Evolutionary conservation across 2,888 invertebrate species (phyloP), one percentile per base, ranked within the genome.

Genomic region (Eumacrocentrus americanus): DNA sequence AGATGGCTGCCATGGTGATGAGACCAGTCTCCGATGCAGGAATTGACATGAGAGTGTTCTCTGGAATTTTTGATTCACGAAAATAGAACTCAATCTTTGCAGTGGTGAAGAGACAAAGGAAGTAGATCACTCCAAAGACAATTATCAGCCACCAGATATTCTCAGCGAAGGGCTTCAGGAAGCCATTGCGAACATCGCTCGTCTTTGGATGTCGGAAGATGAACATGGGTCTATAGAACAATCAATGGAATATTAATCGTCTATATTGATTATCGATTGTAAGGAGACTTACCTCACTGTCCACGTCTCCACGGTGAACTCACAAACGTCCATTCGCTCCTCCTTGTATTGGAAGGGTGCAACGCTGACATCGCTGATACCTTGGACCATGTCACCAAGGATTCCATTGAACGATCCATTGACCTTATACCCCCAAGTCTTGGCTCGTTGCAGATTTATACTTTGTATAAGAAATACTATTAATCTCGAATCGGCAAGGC

Each of bases 131-230:
- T 6, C 62, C 65, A 0, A 77, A 72, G 3, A 83, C 51, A 2
- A 83, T 80, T 60, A 84, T 81, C 20, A 83, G 78, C 88, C 88
- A 69, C 76, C 76, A 91, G 1, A 89, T 87, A 1, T 76, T 73
- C 35, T 74, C 74, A 2, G 83, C 81, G 37, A 90, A 82, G 0
- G 90, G 90, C 23, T 87, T 84, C 1, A 88, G 82, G 73, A 89
- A 90, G 20, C 88, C 85, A 47, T 86, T 85, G 60, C 84, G 85
- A 67, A 87, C 83, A 12, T 84, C 83, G 0, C 84, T 82, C 37
- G 83, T 83, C 66, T 87, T 86, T 0, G 90, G 90, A 72, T 88
- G 88, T 0, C 89, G 86, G 70, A 90, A 88, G 61, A 90, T 85
- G 71, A 90, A 88, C 46, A 84, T 82, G 1, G 87, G 85, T 61